Evolutionary conservation across 2,113 vertebrate species (phyloP).

Genomic region (Porphyrio hochstetteri): DNA sequence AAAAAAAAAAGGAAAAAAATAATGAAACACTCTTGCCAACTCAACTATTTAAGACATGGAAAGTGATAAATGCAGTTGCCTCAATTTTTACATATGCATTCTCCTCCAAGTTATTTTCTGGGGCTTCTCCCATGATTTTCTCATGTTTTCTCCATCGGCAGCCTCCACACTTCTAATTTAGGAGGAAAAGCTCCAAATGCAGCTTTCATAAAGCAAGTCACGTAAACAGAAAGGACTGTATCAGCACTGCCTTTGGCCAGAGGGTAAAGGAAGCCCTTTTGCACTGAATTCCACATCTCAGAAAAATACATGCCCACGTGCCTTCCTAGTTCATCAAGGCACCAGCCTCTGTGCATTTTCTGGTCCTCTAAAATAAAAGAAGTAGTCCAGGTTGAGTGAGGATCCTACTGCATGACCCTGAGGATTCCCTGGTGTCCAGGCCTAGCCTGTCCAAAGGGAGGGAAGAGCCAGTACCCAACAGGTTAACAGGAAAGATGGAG

Average conservation of each 20-base stretch:
- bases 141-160: fast-evolving
- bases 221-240: not conserved
- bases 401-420: not conserved
- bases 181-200: not conserved
- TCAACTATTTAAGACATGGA: not conserved
- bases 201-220: not conserved
- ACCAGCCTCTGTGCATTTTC: not conserved
- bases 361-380: not conserved
- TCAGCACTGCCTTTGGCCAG: not conserved
- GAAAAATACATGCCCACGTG: not conserved
- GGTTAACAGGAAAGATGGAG: too few relatives aligned
- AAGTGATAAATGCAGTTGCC: not conserved
- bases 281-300: not conserved
- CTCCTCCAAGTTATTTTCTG: not conserved
- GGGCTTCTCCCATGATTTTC: not conserved
- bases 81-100: not conserved
- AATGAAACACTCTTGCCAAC: not conserved
- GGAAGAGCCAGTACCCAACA: not conserved
- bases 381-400: fast-evolving
- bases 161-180: not conserved
- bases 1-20: not conserved
- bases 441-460: not conserved
- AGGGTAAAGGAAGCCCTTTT: not conserved
- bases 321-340: not conserved
- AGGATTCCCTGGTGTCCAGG: not conserved